phyloP scores from a whole-genome alignment of 2,888 invertebrate species.

The Meiosimyza decipiens region DNA sequence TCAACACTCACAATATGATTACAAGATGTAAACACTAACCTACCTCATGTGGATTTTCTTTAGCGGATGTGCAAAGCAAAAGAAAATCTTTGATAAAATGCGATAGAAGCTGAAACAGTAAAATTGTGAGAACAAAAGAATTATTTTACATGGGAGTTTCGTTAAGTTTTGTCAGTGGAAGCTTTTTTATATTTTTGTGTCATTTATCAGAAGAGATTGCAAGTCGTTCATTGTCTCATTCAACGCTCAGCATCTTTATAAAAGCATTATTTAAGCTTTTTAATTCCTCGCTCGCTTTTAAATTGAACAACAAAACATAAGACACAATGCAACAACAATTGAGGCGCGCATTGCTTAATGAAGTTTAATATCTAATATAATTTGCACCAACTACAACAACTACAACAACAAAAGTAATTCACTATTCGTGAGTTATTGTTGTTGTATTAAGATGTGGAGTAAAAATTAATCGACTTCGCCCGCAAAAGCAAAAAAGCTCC shows the following conservation, averaged over 20 bases:
- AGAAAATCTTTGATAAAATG: slow-evolving; percentile 6
- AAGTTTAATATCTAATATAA: slow-evolving; percentile 19
- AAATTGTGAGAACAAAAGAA: no score
- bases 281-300: not conserved
- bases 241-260: no score
- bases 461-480: no score
- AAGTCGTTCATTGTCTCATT: not conserved
- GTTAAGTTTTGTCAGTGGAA: slow-evolving; percentile 3
- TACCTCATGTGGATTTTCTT: slow-evolving; percentile 31
- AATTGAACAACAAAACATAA: slow-evolving; percentile 13
- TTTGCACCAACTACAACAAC: slow-evolving; percentile 12
- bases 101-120: not conserved
- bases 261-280: no score
- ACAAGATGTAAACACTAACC: slow-evolving; percentile 40
- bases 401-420: slow-evolving; percentile 1
- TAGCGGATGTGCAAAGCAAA: not conserved
- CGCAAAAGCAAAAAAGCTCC: no score
- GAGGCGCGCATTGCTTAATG: slow-evolving; percentile 16
- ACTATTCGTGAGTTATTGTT: slow-evolving; percentile 21
- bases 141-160: not conserved
- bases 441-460: no score
- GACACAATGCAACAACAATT: slow-evolving; percentile 27
- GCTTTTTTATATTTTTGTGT: not conserved
- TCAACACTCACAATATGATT: not conserved
- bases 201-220: no score